A percentile compares a stretch with the other conserved stretches of the same genome.
phyloP scores from a whole-genome alignment of 2,797 vertebrate species.

The Cygnus olor region DNA sequence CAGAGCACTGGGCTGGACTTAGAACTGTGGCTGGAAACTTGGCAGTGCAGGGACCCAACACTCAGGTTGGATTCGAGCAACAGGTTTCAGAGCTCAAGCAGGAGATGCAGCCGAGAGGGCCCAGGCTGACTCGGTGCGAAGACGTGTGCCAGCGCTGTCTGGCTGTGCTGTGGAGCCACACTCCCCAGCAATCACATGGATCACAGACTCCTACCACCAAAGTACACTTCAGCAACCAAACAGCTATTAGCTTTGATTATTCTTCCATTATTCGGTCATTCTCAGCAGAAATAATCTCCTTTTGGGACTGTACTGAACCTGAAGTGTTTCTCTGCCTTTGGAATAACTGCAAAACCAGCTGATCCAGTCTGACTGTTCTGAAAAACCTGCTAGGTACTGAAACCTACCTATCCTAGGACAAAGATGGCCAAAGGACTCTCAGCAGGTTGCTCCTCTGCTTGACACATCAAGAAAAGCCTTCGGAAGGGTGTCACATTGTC shows the following conservation, averaged over 20 bases:
- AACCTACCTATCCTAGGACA: not conserved
- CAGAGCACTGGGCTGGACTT: not conserved
- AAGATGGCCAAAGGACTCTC: not conserved
- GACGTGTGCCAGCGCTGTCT: not conserved
- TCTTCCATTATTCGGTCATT: not conserved
- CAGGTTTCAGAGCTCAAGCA: not conserved
- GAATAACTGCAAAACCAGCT: not conserved
- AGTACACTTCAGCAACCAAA: not conserved
- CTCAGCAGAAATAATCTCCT: not conserved
- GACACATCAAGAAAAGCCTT: not conserved
- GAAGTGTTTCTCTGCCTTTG: not conserved
- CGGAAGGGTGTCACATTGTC: fast-evolving
- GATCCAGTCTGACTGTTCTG: not conserved
- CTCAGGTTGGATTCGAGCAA: fast-evolving
- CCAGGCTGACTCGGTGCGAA: not conserved
- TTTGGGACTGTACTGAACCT: not conserved
- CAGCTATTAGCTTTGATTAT: not conserved
- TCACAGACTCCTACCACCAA: not conserved
- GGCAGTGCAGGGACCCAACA: not conserved
- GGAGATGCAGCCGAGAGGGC: not conserved
- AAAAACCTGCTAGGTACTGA: not conserved
- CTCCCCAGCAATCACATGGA: not conserved
- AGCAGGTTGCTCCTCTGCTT: not conserved
- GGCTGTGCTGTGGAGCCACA: not conserved
- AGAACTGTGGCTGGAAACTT: fast-evolving